A percentile compares a stretch with the other conserved stretches of the same genome.
Conservation (phyloP, 2,888 invertebrate species). For the Octodonta nipae region DNA sequence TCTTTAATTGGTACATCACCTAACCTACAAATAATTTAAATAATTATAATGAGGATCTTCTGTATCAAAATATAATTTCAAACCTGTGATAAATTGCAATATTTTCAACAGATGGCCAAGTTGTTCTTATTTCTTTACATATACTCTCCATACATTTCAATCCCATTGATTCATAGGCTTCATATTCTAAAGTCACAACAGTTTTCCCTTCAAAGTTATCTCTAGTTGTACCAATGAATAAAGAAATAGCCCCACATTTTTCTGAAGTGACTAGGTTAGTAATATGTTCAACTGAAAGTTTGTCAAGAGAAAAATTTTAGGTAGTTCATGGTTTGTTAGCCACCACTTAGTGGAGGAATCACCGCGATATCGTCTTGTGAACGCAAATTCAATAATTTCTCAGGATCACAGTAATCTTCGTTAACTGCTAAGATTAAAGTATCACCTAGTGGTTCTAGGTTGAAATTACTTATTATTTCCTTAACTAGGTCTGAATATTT, state of each 20-base stretch:
- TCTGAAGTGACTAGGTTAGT: conserved; percentile 51
- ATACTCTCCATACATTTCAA: conserved; percentile 66
- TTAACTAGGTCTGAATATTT: conserved; percentile 47
- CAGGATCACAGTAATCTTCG: conserved; percentile 57
- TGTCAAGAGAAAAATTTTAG: too few relatives aligned
- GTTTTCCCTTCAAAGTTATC: conserved; percentile 70
- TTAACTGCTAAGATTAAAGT: conserved; percentile 71
- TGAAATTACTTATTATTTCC: conserved; percentile 46
- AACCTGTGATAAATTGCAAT: conserved; percentile 80
- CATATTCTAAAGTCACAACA: conserved; percentile 82
- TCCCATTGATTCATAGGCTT: conserved; percentile 89
- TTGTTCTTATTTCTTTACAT: conserved; percentile 55
- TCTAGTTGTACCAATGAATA: conserved; percentile 82
- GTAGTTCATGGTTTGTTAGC: conserved; percentile 64
- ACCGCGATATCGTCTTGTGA: conserved; percentile 74
- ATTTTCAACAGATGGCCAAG: conserved; percentile 62
- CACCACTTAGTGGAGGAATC: conserved; percentile 90
- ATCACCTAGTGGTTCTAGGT: conserved; percentile 52
- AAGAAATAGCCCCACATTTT: conserved; percentile 74
- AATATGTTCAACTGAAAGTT: conserved; percentile 55
- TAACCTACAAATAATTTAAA: conserved; percentile 43
- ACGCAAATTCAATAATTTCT: conserved; percentile 39
- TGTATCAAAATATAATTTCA: not conserved
- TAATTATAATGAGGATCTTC: conserved; percentile 8
- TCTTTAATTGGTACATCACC: conserved; percentile 74